Percentiles rank a stretch among this genome's conserved stretches.
phyloP scores from a whole-genome alignment of 2,113 vertebrate genomes.

The Eulemur macaco region DNA sequence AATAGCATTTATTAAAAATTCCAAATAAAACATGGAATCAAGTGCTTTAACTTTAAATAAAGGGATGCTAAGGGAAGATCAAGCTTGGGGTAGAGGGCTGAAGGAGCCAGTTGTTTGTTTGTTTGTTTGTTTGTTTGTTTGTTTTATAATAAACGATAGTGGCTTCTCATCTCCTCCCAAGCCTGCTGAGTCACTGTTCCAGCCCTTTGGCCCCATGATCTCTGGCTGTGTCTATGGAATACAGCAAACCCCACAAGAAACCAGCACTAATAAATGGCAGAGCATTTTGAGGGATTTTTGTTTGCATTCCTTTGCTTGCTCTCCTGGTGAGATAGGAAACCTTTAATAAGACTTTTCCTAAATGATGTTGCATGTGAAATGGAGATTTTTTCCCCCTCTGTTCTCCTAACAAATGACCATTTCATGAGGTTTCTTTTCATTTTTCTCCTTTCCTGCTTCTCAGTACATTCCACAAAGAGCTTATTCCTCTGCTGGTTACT shows the following conservation, averaged over 20 bases:
- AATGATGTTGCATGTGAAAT: conserved; percentile 70
- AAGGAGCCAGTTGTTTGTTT: conserved; percentile 11
- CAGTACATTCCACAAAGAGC: conserved; percentile 79
- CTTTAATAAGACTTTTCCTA: conserved; percentile 83
- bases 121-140: conserved; percentile 48
- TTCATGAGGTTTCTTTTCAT: conserved; percentile 70
- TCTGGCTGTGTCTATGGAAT: conserved; percentile 66
- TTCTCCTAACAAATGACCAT: conserved; percentile 79
- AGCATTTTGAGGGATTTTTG: conserved; percentile 74
- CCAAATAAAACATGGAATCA: neutral
- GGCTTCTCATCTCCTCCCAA: neutral
- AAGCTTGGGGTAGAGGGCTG: neutral
- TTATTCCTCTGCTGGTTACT: conserved; percentile 85
- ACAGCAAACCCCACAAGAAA: conserved; percentile 73
- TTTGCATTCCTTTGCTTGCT: conserved; percentile 73
- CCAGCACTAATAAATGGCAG: conserved; percentile 63
- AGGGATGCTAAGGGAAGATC: neutral
- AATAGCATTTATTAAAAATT: conserved; percentile 31
- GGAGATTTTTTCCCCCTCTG: neutral
- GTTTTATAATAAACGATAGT: conserved; percentile 26
- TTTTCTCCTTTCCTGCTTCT: conserved; percentile 67
- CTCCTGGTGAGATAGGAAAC: conserved; percentile 79
- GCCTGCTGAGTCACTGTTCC: conserved; percentile 69
- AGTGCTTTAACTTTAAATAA: conserved; percentile 44
- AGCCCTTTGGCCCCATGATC: conserved; percentile 42